Evolutionary conservation across 2,888 invertebrate genomes (phyloP).

Genomic region (Clitarchus hookeri): DNA sequence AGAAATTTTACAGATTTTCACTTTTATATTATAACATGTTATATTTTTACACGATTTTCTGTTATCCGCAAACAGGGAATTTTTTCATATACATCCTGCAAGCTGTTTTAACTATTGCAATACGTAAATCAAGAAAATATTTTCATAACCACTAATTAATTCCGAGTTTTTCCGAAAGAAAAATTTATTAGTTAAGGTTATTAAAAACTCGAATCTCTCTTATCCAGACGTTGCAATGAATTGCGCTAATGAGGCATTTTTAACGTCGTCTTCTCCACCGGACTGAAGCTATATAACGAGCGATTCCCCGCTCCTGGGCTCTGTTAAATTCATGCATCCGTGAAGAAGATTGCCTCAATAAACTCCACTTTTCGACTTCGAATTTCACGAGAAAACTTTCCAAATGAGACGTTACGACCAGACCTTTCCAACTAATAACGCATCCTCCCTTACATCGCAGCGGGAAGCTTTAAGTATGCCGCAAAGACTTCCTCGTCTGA

Average conservation of each 20-base stretch:
- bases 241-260: neutral
- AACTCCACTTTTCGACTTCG: neutral
- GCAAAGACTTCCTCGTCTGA: too few relatives aligned
- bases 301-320: neutral
- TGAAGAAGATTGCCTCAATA: conserved; percentile 7
- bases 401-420: conserved; percentile 7
- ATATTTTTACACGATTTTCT: too few relatives aligned
- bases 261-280: neutral
- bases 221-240: neutral
- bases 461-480: neutral
- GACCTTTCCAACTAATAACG: neutral
- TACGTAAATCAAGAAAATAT: too few relatives aligned
- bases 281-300: neutral
- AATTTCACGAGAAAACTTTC: neutral
- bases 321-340: neutral
- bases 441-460: neutral
- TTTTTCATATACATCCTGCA: too few relatives aligned
- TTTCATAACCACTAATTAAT: too few relatives aligned
- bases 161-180: too few relatives aligned
- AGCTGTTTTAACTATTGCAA: too few relatives aligned
- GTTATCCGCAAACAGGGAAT: too few relatives aligned
- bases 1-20: too few relatives aligned
- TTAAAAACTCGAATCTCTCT: too few relatives aligned
- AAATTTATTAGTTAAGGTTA: too few relatives aligned
- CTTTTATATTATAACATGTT: too few relatives aligned